Evolutionary conservation across 2,113 vertebrate species (phyloP).

Genomic region (Dasyurus viverrinus): DNA sequence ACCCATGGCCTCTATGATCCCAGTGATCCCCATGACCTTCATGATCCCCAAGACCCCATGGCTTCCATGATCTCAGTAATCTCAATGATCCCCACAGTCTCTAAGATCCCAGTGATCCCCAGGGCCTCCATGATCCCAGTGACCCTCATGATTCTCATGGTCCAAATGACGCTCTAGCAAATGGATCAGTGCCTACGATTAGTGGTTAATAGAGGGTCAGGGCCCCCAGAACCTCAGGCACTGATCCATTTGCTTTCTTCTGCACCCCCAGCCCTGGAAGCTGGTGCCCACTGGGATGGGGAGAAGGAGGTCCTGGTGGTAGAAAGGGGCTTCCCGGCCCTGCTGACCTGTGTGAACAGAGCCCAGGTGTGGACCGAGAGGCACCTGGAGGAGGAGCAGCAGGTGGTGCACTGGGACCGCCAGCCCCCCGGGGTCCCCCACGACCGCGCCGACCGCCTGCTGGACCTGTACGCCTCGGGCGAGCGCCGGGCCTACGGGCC

Average conservation of each 20-base stretch:
- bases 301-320: conserved; percentile 91
- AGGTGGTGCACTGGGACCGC: conserved; percentile 97
- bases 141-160: not conserved
- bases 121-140: not conserved
- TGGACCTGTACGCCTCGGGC: conserved; percentile 94
- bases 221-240: not conserved
- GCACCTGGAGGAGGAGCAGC: conserved; percentile 93
- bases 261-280: conserved; percentile 80
- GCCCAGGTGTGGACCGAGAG: conserved; percentile 92
- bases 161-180: not conserved
- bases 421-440: conserved; percentile 91
- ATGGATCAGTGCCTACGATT: no score
- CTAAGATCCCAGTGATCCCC: not conserved
- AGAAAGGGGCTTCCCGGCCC: conserved; percentile 84
- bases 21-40: no score
- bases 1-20: no score
- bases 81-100: no score
- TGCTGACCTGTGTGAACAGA: conserved; percentile 90
- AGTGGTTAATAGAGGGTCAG: no score
- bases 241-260: not conserved
- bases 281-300: conserved; percentile 90
- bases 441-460: conserved; percentile 92
- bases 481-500: conserved; percentile 93
- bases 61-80: no score
- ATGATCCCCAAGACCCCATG: no score